phyloP scores from a whole-genome alignment of 2,888 invertebrate species.

The Brachynemurus nebulosus region DNA sequence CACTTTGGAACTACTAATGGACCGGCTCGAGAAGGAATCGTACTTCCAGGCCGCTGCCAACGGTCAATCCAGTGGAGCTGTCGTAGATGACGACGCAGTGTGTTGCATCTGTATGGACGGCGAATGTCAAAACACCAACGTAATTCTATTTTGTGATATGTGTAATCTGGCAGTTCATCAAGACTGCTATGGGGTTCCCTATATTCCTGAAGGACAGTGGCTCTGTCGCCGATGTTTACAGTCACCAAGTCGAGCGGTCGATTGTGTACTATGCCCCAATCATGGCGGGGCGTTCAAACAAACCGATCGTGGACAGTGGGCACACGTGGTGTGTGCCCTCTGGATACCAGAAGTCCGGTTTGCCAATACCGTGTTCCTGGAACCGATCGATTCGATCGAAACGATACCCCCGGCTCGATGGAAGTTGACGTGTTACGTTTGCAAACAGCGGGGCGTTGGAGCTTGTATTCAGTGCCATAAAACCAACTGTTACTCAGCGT shows the following conservation, averaged over 20 bases:
- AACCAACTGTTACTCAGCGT: constrained; percentile 91
- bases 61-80: constrained; percentile 53
- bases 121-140: constrained; percentile 96
- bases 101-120: constrained; percentile 99
- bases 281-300: constrained; percentile 98
- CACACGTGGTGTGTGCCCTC: constrained; percentile 95
- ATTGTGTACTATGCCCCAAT: constrained; percentile 96
- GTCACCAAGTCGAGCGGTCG: constrained; percentile 89
- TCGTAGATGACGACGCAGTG: constrained; percentile 94
- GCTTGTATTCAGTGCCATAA: constrained; percentile 98
- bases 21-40: constrained; percentile 93
- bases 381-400: constrained; percentile 95
- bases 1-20: constrained; percentile 91
- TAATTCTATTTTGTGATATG: constrained; percentile 98
- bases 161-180: constrained; percentile 98
- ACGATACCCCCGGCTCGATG: constrained; percentile 92
- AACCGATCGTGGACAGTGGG: constrained; percentile 91
- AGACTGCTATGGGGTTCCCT: constrained; percentile 87
- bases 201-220: constrained; percentile 66
- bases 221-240: constrained; percentile 89
- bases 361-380: constrained; percentile 94
- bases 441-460: constrained; percentile 82
- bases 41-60: constrained; percentile 75
- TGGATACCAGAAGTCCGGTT: constrained; percentile 99
- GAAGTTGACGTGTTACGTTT: constrained; percentile 94